Evolutionary conservation across 1,140 invertebrate species (phyloP), one percentile per base, ranked within the genome.

Genomic region (Sitobion miscanthi): DNA sequence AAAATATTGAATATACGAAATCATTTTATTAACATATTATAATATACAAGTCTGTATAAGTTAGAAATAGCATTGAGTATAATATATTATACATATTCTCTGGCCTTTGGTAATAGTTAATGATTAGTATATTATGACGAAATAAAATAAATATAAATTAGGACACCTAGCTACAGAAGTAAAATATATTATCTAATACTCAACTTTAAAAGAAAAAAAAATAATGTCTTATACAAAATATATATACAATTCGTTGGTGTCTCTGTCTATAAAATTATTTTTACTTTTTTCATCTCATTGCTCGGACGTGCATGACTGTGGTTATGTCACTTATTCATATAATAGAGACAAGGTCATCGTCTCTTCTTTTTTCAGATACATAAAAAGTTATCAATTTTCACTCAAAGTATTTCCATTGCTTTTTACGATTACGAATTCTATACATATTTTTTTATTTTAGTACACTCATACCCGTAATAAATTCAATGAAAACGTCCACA

Each of bases 261-360:
- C 88, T 62, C 88, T 35, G 9, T 90, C 87, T 35, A 21, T 89
- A 89, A 21, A 90, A 92, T 92, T 92, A 92, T 92, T 92, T 93
- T 93, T 52, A 93, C 91, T 93, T 93, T 92, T 93, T 85, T 52
- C 77, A 93, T 85, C 8, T 17, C 82, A 93, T 57, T 85, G 77
- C 82, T 52, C 49, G 57, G 82, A 93, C 69, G 77, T 93, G 91
- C 77, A 93, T 93, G 91, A 93, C 91, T 93, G 30, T 85, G n/a
- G 91, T 85, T 54, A 93, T 57, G 82, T 85, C 91, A 85, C 47
- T 93, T 85, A 45, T 62, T 90, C 47, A 83, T 91, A 47, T 52
- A 42, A 93, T 85, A 92, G 47, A 93, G 77, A 93, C 91, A 93
- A 93, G 91, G 91, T 93, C 91, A 85, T 93, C 47, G 82, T 85